A percentile compares a stretch with the other conserved stretches of the same genome.
Evolutionary conservation across 2,888 invertebrate species (phyloP).

Genomic region (Melanostoma mellinum): DNA sequence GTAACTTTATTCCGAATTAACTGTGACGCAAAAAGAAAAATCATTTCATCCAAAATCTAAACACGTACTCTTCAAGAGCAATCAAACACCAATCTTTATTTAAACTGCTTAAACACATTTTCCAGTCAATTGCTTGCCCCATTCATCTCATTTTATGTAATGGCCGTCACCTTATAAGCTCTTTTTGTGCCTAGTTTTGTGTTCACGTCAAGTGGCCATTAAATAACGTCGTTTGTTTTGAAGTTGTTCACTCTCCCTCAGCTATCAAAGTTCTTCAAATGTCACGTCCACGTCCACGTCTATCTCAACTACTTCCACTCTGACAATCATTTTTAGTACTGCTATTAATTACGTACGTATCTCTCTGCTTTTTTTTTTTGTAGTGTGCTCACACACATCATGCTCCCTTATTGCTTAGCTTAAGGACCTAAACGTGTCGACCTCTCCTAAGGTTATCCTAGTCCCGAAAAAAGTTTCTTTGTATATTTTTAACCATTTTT

Average conservation of each 20-base stretch:
- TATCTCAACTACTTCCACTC: conserved; percentile 31
- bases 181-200: conserved; percentile 9
- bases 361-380: conserved; percentile 10
- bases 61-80: too few species aligned
- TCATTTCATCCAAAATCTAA: too few species aligned
- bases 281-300: conserved; percentile 19
- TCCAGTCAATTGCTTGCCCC: background rate
- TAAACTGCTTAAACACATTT: conserved; percentile 3
- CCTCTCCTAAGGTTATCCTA: background rate
- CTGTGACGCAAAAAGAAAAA: too few species aligned
- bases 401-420: conserved; percentile 2
- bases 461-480: background rate
- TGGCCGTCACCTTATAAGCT: conserved; percentile 20
- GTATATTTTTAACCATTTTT: background rate
- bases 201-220: conserved; percentile 33
- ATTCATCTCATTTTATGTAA: conserved; percentile 24
- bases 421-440: conserved; percentile 49
- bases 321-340: conserved; percentile 50
- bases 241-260: background rate
- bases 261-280: conserved; percentile 19
- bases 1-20: too few species aligned
- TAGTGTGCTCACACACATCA: background rate
- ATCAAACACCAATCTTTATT: too few species aligned
- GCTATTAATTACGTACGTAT: conserved; percentile 8
- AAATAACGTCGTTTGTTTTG: conserved; percentile 23